Evolutionary conservation across 2,797 vertebrate genomes (phyloP).

Genomic region (Galagoides demidoff): DNA sequence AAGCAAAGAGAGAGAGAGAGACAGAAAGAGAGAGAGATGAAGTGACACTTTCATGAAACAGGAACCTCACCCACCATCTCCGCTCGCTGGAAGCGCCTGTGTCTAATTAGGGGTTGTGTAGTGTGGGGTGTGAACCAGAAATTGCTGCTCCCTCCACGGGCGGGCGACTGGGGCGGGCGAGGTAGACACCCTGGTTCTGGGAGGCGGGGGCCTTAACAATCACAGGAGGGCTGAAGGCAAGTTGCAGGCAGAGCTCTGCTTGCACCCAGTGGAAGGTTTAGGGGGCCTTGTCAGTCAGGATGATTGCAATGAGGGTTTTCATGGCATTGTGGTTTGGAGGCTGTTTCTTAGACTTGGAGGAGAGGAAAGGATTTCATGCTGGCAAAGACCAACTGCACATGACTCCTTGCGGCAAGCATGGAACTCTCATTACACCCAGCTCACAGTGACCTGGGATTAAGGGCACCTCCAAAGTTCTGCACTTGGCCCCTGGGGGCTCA

Average conservation of each 20-base stretch:
- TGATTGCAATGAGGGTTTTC: fast-evolving
- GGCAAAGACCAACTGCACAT: fast-evolving
- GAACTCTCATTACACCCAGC: not conserved
- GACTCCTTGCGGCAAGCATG: not conserved
- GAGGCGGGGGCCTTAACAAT: not conserved
- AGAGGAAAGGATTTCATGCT: not conserved
- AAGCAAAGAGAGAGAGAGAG: not conserved
- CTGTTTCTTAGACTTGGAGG: not conserved
- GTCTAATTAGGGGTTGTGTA: not conserved
- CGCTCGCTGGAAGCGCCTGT: not conserved
- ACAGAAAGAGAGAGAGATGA: not conserved
- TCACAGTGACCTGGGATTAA: not conserved
- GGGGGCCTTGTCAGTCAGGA: not conserved
- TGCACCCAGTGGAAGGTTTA: not conserved
- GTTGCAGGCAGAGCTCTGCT: fast-evolving
- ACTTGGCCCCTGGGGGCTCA: fast-evolving
- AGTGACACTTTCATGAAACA: constrained; percentile 7
- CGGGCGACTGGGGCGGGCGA: not conserved
- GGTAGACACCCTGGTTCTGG: not conserved
- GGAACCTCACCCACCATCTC: not conserved
- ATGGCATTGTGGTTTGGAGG: not conserved
- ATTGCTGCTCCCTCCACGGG: not conserved
- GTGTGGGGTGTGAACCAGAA: not conserved
- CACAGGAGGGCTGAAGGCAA: fast-evolving
- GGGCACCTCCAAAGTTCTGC: not conserved